A percentile compares a stretch with the other conserved stretches of the same genome.
Evolutionary conservation across 2,797 vertebrate genomes (phyloP).

Genomic region (Sciaenops ocellatus): DNA sequence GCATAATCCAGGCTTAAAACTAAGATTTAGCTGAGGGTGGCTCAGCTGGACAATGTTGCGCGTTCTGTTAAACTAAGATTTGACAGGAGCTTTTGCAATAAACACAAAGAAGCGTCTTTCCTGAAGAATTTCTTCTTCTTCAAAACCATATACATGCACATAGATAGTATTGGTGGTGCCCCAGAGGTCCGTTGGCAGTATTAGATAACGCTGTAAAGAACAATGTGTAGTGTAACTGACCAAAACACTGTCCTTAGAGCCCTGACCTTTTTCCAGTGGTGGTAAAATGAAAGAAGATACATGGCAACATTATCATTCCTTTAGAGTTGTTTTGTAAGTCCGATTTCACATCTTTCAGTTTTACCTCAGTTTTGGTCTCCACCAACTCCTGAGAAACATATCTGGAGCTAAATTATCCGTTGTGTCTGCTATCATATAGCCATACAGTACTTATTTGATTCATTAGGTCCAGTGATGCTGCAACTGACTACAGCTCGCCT

Average conservation of each 20-base stretch:
- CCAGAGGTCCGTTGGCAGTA: neutral
- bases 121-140: neutral
- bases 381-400: neutral
- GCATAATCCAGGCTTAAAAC: neutral
- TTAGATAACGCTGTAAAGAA: neutral
- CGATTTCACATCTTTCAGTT: neutral
- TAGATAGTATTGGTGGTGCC: neutral
- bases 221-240: neutral
- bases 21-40: neutral
- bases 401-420: neutral
- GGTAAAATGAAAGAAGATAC: neutral
- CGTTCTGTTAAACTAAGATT: neutral
- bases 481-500: too few species aligned
- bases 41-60: neutral
- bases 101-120: too few species aligned
- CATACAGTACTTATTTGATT: neutral
- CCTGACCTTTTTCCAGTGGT: neutral
- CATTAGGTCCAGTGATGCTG: neutral
- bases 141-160: neutral
- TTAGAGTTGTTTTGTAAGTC: neutral
- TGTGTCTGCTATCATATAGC: neutral
- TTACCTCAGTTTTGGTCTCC: neutral
- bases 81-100: neutral
- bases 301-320: neutral
- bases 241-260: too few species aligned